These are phyloP conservation scores for Pipistrellus kuhlii DNA, from an alignment of 2,797 vertebrate genomes.

Conservation along the genomic window DNA sequence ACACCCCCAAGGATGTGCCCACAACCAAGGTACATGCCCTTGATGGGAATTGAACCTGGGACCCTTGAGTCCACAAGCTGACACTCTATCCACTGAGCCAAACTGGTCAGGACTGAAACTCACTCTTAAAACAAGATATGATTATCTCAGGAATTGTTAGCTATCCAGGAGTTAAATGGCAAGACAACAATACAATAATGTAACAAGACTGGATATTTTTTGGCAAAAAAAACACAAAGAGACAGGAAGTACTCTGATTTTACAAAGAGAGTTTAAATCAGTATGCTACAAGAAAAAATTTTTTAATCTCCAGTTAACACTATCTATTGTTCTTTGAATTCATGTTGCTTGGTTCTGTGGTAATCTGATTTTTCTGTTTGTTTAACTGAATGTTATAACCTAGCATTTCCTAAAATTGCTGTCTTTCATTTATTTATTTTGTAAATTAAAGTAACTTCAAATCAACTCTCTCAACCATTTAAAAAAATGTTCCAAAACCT, in stretches of 20 bases:
- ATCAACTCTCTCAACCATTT: neutral
- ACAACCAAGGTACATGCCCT: no score
- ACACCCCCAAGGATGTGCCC: no score
- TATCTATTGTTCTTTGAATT: slow-evolving; percentile 8
- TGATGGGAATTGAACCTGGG: no score
- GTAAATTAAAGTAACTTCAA: slow-evolving; percentile 34
- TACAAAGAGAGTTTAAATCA: neutral
- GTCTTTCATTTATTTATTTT: slow-evolving; percentile 4
- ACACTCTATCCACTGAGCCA: no score
- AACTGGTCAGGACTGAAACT: neutral
- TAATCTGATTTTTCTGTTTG: slow-evolving; percentile 38
- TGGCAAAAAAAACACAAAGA: neutral
- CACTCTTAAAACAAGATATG: slow-evolving; percentile 36
- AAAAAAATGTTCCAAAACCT: neutral
- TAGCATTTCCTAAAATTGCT: neutral
- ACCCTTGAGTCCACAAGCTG: no score
- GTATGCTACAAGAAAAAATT: neutral
- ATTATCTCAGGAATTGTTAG: neutral
- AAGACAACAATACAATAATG: neutral
- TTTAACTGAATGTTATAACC: neutral
- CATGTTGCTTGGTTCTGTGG: neutral
- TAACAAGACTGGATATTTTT: neutral
- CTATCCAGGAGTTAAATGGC: neutral
- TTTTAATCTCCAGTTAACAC: neutral
- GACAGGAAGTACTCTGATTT: neutral